Evolutionary conservation across 2,113 vertebrate genomes (phyloP).

Genomic region (Xenus cinereus): DNA sequence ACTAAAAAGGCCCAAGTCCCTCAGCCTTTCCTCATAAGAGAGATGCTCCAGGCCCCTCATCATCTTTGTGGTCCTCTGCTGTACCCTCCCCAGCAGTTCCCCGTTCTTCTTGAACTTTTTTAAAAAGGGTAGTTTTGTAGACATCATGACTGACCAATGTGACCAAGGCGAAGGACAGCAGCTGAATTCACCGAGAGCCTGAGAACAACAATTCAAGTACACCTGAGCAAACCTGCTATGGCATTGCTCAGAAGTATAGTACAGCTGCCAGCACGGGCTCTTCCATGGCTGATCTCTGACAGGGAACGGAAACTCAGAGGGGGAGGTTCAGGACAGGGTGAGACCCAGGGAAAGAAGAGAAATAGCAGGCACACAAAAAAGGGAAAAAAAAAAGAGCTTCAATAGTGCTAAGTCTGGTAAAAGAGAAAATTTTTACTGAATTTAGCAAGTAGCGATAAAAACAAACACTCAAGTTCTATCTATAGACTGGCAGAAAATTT

Average conservation of each 20-base stretch:
- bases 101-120: too few relatives aligned
- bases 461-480: neutral
- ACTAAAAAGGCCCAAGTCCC: too few relatives aligned
- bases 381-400: neutral
- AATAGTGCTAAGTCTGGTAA: neutral
- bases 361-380: neutral
- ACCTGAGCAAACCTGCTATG: neutral
- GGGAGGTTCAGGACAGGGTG: neutral
- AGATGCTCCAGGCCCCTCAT: too few relatives aligned
- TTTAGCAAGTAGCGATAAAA: neutral
- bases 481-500: neutral
- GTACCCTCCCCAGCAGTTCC: too few relatives aligned
- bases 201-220: neutral
- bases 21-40: too few relatives aligned
- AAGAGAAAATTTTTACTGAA: conserved; percentile 20
- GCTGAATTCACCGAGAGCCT: neutral
- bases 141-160: neutral
- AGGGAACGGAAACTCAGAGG: neutral
- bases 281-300: neutral
- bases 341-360: neutral
- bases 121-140: neutral
- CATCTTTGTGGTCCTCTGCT: too few relatives aligned
- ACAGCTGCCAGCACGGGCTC: neutral
- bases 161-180: neutral
- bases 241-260: neutral